phyloP scores from a whole-genome alignment of 1,140 invertebrate genomes.

The Ruditapes philippinarum region DNA sequence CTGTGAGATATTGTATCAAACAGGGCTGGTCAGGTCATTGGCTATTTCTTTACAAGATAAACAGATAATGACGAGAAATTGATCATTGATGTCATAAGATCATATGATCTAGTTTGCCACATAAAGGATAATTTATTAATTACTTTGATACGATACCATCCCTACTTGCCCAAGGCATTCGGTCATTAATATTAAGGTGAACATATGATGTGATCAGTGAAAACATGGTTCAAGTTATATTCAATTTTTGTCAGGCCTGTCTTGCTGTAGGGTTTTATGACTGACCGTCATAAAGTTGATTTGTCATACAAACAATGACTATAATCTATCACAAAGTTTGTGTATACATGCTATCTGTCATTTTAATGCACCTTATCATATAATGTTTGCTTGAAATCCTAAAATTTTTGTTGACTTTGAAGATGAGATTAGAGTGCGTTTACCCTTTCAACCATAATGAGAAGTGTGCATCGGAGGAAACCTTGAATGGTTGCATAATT shows the following conservation, averaged over 20 bases:
- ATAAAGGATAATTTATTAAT: constrained; percentile 18
- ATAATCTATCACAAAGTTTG: background rate
- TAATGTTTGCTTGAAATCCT: constrained; percentile 18
- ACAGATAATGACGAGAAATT: background rate
- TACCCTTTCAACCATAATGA: background rate
- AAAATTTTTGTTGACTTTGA: background rate
- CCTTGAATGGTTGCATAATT: too few species aligned
- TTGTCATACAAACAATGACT: constrained; percentile 15
- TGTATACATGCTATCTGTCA: constrained; percentile 31
- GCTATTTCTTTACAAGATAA: constrained; percentile 26
- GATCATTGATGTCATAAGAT: constrained; percentile 34
- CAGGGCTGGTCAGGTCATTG: background rate
- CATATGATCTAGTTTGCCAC: constrained; percentile 10
- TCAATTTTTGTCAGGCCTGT: constrained; percentile 39
- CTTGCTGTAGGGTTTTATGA: constrained; percentile 10
- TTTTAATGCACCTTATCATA: constrained; percentile 20
- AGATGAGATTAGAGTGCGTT: background rate
- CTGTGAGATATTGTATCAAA: background rate
- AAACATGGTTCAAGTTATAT: constrained; percentile 15
- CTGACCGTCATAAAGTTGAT: background rate
- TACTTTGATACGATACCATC: constrained; percentile 10
- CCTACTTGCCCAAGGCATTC: constrained; percentile 26
- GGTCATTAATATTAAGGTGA: constrained; percentile 27
- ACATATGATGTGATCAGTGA: background rate
- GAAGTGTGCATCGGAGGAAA: too few species aligned